phyloP scores from a whole-genome alignment of 1,140 invertebrate species.

The Drosophila bifasciata region DNA sequence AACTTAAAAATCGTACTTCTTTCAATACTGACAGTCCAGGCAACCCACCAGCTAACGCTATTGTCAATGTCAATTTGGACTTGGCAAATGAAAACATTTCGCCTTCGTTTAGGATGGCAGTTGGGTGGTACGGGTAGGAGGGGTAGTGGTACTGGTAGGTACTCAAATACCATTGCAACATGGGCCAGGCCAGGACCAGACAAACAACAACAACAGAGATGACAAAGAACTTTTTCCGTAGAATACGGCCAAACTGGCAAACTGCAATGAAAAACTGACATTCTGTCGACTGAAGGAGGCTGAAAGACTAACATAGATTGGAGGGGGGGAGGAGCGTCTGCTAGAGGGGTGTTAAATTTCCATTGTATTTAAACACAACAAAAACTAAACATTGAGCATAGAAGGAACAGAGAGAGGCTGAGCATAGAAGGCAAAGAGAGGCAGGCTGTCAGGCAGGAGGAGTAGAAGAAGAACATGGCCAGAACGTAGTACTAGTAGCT shows the following conservation, averaged over 20 bases:
- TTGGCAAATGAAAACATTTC: constrained; percentile 64
- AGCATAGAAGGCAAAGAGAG: no score
- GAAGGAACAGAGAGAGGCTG: no score
- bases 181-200: constrained; percentile 10
- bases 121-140: background rate
- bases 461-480: constrained; percentile 25
- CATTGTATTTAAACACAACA: constrained; percentile 66
- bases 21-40: background rate
- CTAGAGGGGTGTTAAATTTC: constrained; percentile 33
- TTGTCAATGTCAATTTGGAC: constrained; percentile 60
- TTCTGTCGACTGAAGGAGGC: background rate
- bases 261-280: constrained; percentile 63
- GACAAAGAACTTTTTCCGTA: constrained; percentile 59
- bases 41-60: constrained; percentile 2
- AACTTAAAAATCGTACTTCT: background rate
- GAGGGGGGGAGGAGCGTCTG: no score
- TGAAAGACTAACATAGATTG: no score
- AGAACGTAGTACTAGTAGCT: constrained; percentile 12
- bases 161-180: constrained; percentile 16
- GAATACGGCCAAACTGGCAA: constrained; percentile 51
- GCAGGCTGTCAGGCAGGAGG: background rate
- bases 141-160: background rate
- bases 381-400: constrained; percentile 43
- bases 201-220: constrained; percentile 50
- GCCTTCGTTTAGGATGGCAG: constrained; percentile 27